These are phyloP conservation scores for Delia radicum DNA, from an alignment of 1,140 invertebrate genomes.

Conservation along the genomic window DNA sequence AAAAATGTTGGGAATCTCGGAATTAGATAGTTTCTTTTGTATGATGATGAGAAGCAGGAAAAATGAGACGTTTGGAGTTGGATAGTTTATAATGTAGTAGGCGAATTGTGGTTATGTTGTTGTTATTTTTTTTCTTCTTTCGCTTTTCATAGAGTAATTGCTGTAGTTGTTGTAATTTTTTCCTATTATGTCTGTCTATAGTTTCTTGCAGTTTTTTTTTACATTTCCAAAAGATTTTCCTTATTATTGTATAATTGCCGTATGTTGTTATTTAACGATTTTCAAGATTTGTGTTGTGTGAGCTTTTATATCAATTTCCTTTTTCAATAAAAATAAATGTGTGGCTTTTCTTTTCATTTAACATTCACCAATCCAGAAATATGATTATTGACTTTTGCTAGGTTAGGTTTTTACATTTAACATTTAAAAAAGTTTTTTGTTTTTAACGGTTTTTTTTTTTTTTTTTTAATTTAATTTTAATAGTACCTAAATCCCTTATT, in stretches of 20 bases:
- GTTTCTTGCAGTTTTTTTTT: neutral
- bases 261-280: neutral
- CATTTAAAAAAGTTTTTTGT: neutral
- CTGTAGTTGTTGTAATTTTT: neutral
- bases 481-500: too few relatives aligned
- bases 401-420: neutral
- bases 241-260: neutral
- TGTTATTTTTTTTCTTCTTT: neutral
- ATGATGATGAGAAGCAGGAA: neutral
- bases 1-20: too few relatives aligned
- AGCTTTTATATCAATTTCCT: conserved; percentile 6
- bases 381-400: conserved; percentile 22
- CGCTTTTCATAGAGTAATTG: neutral
- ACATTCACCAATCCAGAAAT: too few relatives aligned
- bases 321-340: neutral
- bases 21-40: neutral
- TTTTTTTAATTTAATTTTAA: neutral
- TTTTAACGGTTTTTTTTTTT: neutral
- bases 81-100: neutral
- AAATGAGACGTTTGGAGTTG: neutral
- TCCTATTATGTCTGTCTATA: neutral
- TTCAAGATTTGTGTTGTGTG: neutral
- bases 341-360: neutral
- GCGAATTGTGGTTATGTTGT: neutral
- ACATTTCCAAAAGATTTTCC: neutral